A percentile compares a stretch with the other conserved stretches of the same genome.
Evolutionary conservation across 2,113 vertebrate genomes (phyloP).

Genomic region (Neogale vison): DNA sequence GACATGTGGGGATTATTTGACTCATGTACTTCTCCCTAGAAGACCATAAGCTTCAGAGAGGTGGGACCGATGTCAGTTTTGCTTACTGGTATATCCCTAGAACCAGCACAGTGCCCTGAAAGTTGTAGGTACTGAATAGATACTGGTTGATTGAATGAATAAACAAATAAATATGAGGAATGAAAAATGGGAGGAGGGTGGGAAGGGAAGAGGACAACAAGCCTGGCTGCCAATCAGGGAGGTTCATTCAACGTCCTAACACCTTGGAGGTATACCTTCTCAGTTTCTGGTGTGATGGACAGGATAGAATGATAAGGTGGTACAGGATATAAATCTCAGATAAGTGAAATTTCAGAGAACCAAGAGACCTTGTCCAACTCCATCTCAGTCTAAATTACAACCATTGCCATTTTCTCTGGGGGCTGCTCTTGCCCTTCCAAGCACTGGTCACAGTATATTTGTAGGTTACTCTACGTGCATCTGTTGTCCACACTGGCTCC

Average conservation of each 20-base stretch:
- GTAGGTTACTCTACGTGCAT: not conserved
- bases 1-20: not conserved
- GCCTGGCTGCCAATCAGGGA: not conserved
- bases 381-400: not conserved
- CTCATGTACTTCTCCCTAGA: not conserved
- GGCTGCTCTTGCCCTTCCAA: not conserved
- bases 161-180: not conserved
- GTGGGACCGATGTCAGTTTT: not conserved
- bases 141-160: not conserved
- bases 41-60: not conserved
- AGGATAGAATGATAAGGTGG: not conserved
- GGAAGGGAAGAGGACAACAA: not conserved
- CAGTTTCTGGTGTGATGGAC: too few relatives aligned
- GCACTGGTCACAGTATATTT: not conserved
- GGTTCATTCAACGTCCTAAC: not conserved
- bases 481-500: not conserved
- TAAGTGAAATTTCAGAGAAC: not conserved
- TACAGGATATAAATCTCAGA: not conserved
- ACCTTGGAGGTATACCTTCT: not conserved
- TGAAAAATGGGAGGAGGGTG: not conserved
- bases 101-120: not conserved
- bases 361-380: not conserved
- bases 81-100: not conserved
- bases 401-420: not conserved
- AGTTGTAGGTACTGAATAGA: not conserved